These are phyloP conservation scores for Chunga burmeisteri DNA, from an alignment of 2,113 vertebrate genomes.

Conservation along the genomic window DNA sequence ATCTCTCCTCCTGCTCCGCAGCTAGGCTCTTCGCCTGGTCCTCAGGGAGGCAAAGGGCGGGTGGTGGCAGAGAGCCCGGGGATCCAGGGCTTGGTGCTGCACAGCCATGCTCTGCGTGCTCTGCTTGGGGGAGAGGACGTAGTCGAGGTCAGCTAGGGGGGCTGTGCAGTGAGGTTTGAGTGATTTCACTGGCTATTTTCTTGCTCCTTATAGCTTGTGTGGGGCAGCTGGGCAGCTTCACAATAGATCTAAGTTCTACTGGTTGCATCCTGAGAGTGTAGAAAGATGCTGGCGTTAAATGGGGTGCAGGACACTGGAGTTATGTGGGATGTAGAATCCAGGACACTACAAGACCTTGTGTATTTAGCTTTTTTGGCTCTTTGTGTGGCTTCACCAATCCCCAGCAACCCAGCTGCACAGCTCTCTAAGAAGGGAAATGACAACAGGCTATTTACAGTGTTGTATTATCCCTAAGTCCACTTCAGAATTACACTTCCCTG, in stretches of 20 bases:
- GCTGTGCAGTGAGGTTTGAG: rapidly evolving
- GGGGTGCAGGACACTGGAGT: neutral
- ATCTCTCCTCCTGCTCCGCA: rapidly evolving
- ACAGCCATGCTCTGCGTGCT: rapidly evolving
- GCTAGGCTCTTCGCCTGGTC: neutral
- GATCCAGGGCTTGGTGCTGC: rapidly evolving
- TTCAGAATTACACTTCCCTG: neutral
- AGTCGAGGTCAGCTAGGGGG: rapidly evolving
- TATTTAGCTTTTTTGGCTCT: neutral
- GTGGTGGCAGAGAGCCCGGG: neutral
- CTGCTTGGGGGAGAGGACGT: rapidly evolving
- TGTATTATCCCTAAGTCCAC: neutral
- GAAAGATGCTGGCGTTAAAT: neutral
- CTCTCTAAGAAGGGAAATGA: neutral
- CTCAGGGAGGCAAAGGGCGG: rapidly evolving
- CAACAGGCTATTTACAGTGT: neutral
- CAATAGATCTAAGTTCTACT: neutral
- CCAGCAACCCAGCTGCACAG: neutral
- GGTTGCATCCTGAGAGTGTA: neutral
- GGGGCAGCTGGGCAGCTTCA: neutral
- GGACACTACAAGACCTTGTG: neutral
- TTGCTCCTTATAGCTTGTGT: neutral
- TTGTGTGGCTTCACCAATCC: neutral
- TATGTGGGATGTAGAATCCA: neutral
- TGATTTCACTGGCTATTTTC: neutral